A percentile compares a stretch with the other conserved stretches of the same genome.
Evolutionary conservation across 2,797 vertebrate genomes (phyloP).

Genomic region (Parauchenoglanis punctatus): DNA sequence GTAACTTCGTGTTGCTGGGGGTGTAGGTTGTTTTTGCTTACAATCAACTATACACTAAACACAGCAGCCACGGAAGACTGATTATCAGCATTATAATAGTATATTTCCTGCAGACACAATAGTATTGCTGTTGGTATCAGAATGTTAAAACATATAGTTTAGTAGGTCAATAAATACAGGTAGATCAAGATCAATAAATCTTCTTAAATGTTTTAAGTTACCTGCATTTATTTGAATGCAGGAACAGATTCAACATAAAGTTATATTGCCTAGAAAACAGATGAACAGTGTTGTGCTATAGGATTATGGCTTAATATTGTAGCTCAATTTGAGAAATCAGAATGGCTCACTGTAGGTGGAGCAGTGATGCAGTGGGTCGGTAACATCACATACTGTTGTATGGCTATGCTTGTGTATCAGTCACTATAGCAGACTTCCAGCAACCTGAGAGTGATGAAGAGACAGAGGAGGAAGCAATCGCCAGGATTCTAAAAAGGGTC

Average conservation of each 20-base stretch:
- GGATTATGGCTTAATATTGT: background rate
- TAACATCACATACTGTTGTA: background rate
- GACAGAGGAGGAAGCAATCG: conserved; percentile 86
- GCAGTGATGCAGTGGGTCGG: background rate
- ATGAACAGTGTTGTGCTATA: background rate
- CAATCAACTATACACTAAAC: background rate
- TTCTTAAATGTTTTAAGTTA: background rate
- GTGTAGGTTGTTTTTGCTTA: too few relatives aligned
- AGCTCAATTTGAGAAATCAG: background rate
- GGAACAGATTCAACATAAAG: background rate
- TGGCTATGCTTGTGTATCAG: conserved; percentile 68
- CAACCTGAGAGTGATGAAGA: conserved; percentile 91
- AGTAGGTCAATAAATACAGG: too few relatives aligned
- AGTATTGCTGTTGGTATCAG: background rate
- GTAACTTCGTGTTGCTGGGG: conserved; percentile 62
- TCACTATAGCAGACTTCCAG: conserved; percentile 80
- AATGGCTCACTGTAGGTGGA: background rate
- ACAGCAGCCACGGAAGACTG: background rate
- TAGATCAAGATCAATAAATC: background rate
- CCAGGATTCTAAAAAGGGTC: conserved; percentile 88
- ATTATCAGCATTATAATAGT: background rate
- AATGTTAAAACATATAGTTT: background rate
- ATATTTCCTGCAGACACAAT: background rate
- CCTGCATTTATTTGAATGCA: background rate
- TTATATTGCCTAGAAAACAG: background rate